phyloP scores from a whole-genome alignment of 2,113 vertebrate genomes.

The Hippocampus abdominalis region DNA sequence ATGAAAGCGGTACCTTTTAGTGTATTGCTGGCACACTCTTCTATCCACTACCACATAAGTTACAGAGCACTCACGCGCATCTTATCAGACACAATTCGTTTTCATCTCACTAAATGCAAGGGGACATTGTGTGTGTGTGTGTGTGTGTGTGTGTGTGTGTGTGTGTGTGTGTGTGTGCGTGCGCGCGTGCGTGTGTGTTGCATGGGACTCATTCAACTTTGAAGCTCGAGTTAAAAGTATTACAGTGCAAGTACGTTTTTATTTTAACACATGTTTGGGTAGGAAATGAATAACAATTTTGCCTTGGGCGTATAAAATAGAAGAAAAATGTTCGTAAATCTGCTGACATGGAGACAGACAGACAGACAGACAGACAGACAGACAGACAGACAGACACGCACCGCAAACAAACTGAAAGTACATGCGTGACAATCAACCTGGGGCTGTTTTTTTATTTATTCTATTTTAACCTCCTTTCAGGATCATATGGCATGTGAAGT shows the following conservation, averaged over 20 bases:
- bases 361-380: too few relatives aligned
- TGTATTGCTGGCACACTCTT: constrained; percentile 34
- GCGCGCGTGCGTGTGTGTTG: neutral
- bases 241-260: constrained; percentile 16
- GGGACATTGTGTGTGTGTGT: neutral
- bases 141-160: neutral
- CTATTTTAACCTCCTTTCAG: constrained; percentile 36
- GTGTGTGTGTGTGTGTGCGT: neutral
- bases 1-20: constrained; percentile 28
- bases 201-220: constrained; percentile 30
- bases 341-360: constrained; percentile 5
- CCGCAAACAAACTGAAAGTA: constrained; percentile 9
- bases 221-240: constrained; percentile 28
- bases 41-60: constrained; percentile 25
- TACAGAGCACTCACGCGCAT: constrained; percentile 10
- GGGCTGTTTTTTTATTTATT: constrained; percentile 36
- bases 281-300: constrained; percentile 33
- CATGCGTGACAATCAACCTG: constrained; percentile 25
- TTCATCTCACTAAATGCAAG: constrained; percentile 18
- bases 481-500: constrained; percentile 34
- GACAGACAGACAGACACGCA: neutral
- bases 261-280: constrained; percentile 17
- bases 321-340: constrained; percentile 13
- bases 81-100: neutral
- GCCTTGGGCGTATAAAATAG: constrained; percentile 20